Conservation (phyloP, 1,140 invertebrate species). For the Amphibalanus amphitrite region DNA sequence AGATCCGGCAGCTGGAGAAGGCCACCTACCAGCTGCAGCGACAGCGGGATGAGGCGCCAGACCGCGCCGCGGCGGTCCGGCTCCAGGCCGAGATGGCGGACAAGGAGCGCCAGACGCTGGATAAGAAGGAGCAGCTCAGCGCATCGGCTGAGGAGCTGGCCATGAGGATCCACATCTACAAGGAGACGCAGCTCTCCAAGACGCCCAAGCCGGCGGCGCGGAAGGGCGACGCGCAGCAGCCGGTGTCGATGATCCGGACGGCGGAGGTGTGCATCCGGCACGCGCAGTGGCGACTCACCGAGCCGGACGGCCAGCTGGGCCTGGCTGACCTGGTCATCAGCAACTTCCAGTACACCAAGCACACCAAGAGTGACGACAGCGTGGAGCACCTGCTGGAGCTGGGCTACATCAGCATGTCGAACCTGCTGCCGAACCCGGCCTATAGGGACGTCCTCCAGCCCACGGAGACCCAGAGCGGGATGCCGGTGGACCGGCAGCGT, state of each 20-base stretch:
- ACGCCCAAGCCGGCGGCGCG: constrained; percentile 12
- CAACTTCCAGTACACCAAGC: constrained; percentile 95
- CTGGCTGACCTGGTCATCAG: constrained; percentile 88
- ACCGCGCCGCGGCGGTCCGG: constrained; percentile 27
- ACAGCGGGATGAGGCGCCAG: constrained; percentile 51
- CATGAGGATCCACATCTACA: constrained; percentile 75
- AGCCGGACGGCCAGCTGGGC: constrained; percentile 90
- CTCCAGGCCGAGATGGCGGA: neutral
- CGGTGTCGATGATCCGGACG: constrained; percentile 51
- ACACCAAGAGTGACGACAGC: constrained; percentile 88
- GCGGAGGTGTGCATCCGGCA: constrained; percentile 98
- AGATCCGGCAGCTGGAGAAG: constrained; percentile 64
- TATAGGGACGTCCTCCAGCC: constrained; percentile 84
- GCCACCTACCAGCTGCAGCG: constrained; percentile 79
- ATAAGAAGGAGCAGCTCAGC: constrained; percentile 59
- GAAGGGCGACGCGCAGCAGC: neutral
- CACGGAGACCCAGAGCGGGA: constrained; percentile 68
- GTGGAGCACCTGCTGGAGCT: constrained; percentile 92
- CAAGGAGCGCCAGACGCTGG: neutral
- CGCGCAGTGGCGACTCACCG: constrained; percentile 94
- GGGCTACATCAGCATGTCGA: constrained; percentile 90
- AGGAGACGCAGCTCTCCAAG: constrained; percentile 52
- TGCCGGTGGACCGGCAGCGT: constrained; percentile 68
- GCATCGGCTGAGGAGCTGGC: constrained; percentile 79
- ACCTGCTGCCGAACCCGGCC: constrained; percentile 80